Base-by-base conservation (phyloP, 23 tunicate species). In the Halocynthia aurantium region DNA sequence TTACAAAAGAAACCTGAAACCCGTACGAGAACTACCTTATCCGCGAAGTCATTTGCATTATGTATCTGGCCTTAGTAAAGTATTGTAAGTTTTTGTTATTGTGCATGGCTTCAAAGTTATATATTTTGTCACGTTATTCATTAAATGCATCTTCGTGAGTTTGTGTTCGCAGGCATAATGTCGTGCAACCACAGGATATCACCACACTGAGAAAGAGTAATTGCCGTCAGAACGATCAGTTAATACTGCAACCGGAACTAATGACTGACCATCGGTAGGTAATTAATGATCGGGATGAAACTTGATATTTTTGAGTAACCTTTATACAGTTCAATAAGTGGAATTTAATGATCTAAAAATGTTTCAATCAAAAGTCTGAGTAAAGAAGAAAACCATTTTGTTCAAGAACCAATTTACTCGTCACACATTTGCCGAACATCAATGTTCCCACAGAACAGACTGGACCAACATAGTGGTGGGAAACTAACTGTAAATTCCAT, bases 391-490 rank as follows among this genome's bases (percentile, higher is more conserved):
- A 86, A 81, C 62, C 77, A 81, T 18, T 76, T 76, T 67, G 52
- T 64, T 13, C 77, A 76, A 75, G 85, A 86, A 22, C 79, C 82
- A 49, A 52, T 50, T 31, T 66, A 81, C 69, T 82, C 80, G 7
- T 74, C 80, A 8, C 80, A 74, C 55, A 69, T 69, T 22, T 81
- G 85, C 17, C 76, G 72, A n/a, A 76, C 51, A 6, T 86, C 58
- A 18, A 62, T 87, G 83, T 87, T 87, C 82, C 93, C 93, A 10
- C 52, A 68, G 58, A 83, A 82, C 67, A 71, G 86, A 56, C 67
- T 71, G 6, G 86, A 87, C 69, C 70, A 82, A 51, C 49, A 81
- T 54, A 60, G 85, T 81, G 80, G 70, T 65, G 31, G 15, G 9
- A 5, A 49, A 20, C 70, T 20, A 65, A 40, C 17, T 13, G 17